phyloP scores from a whole-genome alignment of 2,797 vertebrate species.

The Enteromius paludinosus region DNA sequence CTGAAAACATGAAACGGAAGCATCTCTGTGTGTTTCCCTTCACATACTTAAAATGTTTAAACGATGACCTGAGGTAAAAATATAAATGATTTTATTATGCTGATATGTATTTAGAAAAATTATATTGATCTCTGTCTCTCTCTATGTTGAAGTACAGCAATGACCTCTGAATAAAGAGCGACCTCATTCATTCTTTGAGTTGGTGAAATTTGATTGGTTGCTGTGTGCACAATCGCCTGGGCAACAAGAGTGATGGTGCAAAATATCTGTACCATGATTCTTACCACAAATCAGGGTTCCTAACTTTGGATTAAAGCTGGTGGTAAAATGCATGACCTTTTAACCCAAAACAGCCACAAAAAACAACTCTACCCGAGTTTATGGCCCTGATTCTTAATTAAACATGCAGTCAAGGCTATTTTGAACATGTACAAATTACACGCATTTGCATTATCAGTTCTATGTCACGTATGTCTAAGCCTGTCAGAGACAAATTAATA shows the following conservation, averaged over 20 bases:
- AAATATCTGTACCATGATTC: background rate
- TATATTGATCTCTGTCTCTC: background rate
- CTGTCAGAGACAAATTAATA: constrained; percentile 72
- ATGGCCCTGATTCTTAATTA: constrained; percentile 14
- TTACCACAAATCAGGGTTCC: no score
- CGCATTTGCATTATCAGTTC: constrained; percentile 30
- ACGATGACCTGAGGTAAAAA: background rate
- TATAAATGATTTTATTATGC: background rate
- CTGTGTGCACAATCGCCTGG: background rate
- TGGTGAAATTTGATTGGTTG: background rate
- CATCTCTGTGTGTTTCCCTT: background rate
- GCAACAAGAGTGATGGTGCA: background rate
- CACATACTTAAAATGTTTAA: background rate
- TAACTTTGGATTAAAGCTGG: background rate
- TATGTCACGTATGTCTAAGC: constrained; percentile 39
- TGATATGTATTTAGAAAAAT: background rate
- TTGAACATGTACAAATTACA: constrained; percentile 20
- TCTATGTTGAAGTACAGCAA: background rate
- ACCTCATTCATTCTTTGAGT: background rate
- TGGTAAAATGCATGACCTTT: constrained; percentile 12
- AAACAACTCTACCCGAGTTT: background rate
- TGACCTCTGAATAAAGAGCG: background rate
- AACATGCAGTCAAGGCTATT: background rate
- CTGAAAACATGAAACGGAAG: background rate
- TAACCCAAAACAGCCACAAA: constrained; percentile 13